These are phyloP conservation scores for Leptodactylus fuscus DNA, from an alignment of 2,113 vertebrate species.

Conservation along the genomic window DNA sequence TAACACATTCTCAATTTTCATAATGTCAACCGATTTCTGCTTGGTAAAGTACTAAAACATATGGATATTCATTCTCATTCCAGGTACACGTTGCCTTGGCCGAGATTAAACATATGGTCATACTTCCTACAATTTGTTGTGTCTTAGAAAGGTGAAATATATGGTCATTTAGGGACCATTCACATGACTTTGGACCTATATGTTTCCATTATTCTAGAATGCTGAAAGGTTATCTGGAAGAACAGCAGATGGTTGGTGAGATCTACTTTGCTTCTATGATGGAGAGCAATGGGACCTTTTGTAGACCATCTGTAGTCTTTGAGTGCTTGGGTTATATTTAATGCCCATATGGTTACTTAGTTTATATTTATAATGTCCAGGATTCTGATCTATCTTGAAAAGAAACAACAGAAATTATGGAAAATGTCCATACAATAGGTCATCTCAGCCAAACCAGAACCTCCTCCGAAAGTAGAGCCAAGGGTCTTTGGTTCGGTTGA, in stretches of 20 bases:
- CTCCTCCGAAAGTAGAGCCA: too few relatives aligned
- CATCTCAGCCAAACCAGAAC: too few relatives aligned
- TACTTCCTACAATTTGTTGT: background rate
- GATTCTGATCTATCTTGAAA: too few relatives aligned
- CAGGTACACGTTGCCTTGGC: background rate
- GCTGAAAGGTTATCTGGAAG: background rate
- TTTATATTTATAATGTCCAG: too few relatives aligned
- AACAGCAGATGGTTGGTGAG: background rate
- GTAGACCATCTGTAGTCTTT: background rate
- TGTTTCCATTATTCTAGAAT: background rate
- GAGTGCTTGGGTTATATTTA: too few relatives aligned
- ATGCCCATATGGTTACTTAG: too few relatives aligned
- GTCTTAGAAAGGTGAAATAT: background rate
- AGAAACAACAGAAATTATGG: too few relatives aligned
- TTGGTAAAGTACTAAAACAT: background rate
- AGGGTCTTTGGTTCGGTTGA: too few relatives aligned
- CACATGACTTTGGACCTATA: background rate
- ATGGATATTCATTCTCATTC: background rate
- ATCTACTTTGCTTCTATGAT: background rate
- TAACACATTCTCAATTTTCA: background rate
- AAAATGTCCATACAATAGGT: too few relatives aligned
- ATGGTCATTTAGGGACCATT: background rate
- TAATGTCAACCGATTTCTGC: background rate
- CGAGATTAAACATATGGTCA: background rate
- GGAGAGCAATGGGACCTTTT: background rate